phyloP scores from a whole-genome alignment of 2,888 invertebrate genomes.

The Lysandra coridon region DNA sequence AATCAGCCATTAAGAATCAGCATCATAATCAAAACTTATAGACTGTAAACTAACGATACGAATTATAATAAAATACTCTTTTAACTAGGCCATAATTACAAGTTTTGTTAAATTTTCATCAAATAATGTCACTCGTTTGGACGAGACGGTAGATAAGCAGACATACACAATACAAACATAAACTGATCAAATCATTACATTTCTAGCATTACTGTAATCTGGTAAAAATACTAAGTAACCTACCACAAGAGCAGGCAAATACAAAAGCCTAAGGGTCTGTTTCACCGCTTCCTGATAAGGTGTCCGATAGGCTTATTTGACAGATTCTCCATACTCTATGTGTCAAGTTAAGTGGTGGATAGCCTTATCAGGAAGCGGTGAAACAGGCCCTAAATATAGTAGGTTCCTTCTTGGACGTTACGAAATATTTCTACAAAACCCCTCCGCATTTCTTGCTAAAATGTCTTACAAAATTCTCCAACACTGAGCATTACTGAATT shows the following conservation, averaged over 20 bases:
- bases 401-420: background rate
- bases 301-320: no score
- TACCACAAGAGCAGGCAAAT: no score
- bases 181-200: no score
- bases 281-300: no score
- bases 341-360: no score
- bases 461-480: constrained; percentile 16
- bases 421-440: background rate
- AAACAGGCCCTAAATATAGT: background rate
- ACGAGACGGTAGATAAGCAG: no score
- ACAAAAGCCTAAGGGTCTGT: background rate
- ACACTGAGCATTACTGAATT: constrained; percentile 31
- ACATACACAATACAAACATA: no score
- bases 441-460: background rate
- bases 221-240: no score
- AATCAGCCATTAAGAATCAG: background rate
- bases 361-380: no score
- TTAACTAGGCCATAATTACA: background rate
- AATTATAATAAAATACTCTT: background rate
- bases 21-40: background rate
- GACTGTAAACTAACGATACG: background rate
- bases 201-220: no score
- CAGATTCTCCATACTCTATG: no score
- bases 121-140: background rate
- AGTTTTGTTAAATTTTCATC: no score